These are phyloP conservation scores for Apostichopus parvimensis DNA, from an alignment of 35 echinoderm and acorn worm species.

Conservation along the genomic window DNA sequence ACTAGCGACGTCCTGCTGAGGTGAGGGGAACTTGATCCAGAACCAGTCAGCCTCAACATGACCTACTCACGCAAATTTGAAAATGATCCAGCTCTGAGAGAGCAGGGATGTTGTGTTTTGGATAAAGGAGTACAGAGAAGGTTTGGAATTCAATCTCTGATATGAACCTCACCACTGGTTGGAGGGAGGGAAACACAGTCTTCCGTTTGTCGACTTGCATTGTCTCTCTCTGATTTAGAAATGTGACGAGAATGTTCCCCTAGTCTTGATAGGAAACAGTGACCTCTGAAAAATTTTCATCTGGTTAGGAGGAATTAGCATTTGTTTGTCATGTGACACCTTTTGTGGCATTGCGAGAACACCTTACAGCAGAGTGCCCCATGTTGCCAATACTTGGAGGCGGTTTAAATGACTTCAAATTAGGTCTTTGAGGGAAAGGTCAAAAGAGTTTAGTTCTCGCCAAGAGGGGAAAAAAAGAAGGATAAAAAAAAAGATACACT, in stretches of 20 bases:
- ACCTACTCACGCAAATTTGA: slow-evolving; percentile 40
- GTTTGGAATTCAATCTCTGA: background rate
- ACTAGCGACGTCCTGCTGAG: slow-evolving; percentile 19
- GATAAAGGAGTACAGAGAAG: background rate
- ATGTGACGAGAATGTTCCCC: slow-evolving; percentile 11
- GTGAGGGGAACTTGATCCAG: slow-evolving; percentile 33
- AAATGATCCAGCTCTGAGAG: slow-evolving; percentile 14
- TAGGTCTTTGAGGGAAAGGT: slow-evolving; percentile 3
- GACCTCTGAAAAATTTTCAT: background rate
- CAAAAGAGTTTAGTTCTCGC: background rate
- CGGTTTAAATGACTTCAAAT: background rate
- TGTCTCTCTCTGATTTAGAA: background rate
- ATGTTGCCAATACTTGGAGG: slow-evolving; percentile 8
- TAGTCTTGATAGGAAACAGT: background rate
- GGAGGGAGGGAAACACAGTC: background rate
- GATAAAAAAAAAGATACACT: too few relatives aligned
- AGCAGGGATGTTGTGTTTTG: slow-evolving; percentile 17
- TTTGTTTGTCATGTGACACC: slow-evolving; percentile 21
- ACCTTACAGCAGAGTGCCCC: slow-evolving; percentile 5
- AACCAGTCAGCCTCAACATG: background rate
- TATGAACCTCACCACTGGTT: background rate
- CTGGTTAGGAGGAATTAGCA: background rate
- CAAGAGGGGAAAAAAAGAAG: background rate
- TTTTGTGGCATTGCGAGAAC: background rate
- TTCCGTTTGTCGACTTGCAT: background rate